A percentile compares a stretch with the other conserved stretches of the same genome.
These are phyloP conservation scores for Anolis apletophallus DNA, from an alignment of 2,797 vertebrate species.

Conservation along the genomic window DNA sequence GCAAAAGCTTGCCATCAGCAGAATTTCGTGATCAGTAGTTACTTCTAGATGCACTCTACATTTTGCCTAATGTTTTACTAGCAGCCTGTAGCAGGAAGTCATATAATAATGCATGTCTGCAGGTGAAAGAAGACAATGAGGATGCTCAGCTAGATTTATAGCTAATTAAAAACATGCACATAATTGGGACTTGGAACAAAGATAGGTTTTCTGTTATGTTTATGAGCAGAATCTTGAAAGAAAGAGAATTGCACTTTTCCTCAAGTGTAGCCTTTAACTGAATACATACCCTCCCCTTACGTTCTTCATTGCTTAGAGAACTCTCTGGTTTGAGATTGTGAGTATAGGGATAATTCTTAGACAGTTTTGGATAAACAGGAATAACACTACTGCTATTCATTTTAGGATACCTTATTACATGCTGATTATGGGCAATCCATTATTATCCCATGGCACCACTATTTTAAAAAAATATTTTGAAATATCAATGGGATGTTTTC, in stretches of 20 bases:
- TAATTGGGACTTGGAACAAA: constrained; percentile 58
- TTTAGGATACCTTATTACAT: constrained; percentile 55
- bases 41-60: constrained; percentile 60
- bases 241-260: constrained; percentile 56
- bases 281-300: constrained; percentile 25
- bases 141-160: constrained; percentile 58
- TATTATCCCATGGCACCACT: neutral
- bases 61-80: constrained; percentile 57
- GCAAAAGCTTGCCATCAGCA: constrained; percentile 77
- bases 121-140: constrained; percentile 65
- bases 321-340: constrained; percentile 41
- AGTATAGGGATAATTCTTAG: neutral
- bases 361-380: constrained; percentile 39
- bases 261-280: constrained; percentile 51
- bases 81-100: constrained; percentile 49
- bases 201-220: constrained; percentile 65
- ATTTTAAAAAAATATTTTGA: neutral
- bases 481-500: constrained; percentile 20
- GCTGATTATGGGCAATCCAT: constrained; percentile 22
- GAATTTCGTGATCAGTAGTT: constrained; percentile 70
- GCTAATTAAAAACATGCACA: constrained; percentile 62
- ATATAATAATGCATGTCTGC: constrained; percentile 48
- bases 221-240: constrained; percentile 57
- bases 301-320: constrained; percentile 31
- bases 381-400: constrained; percentile 48